Base-by-base conservation (phyloP, 2,888 invertebrate species). In the Helleia helle region DNA sequence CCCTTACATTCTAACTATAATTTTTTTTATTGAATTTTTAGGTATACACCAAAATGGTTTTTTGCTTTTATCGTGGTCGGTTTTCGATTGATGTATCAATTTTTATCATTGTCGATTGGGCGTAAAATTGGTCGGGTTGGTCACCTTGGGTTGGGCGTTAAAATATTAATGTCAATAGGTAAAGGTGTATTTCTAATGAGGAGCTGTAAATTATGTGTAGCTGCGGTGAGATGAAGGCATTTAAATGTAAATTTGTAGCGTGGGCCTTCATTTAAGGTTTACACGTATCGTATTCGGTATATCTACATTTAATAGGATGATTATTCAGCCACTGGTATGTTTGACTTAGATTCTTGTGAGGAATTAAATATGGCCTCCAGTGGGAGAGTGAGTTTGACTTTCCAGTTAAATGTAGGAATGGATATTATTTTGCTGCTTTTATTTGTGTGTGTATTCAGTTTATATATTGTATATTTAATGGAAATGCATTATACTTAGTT, bases 131-230 rank as follows among this genome's bases (percentile, higher is more conserved):
- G 70, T 76, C 62, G 66, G 57, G 56, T 57, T 49, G 57, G 61
- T 64, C 58, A 62, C 68, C 65, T 57, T 65, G 70, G 71, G 64
- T 73, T 71, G 65, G 59, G 71, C 65, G 69, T 72, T 73, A 68
- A 76, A 72, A 75, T 75, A 75, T 76, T 70, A 73, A 77, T 74
- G 72, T 71, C 69, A 71, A 72, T 66, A 65, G 66, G 68, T 59
- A n/a, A n/a, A n/a, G 54, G 67, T 63, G 75, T 66, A 65, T 77
- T 73, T n/a, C 74, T 76, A 76, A 77, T 77, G 76, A 80, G 74
- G 51, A 53, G 54, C 52, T 55, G 64, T 74, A 74, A 75, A 74
- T 77, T 76, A 75, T 64, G 68, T 67, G 65, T 58, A 62, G 65
- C 63, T 58, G 72, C 77, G 81, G 80, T 68, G 56, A 76, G 74